Evolutionary conservation across 1,140 invertebrate species (phyloP).

Genomic region (Psilanteris sp.): DNA sequence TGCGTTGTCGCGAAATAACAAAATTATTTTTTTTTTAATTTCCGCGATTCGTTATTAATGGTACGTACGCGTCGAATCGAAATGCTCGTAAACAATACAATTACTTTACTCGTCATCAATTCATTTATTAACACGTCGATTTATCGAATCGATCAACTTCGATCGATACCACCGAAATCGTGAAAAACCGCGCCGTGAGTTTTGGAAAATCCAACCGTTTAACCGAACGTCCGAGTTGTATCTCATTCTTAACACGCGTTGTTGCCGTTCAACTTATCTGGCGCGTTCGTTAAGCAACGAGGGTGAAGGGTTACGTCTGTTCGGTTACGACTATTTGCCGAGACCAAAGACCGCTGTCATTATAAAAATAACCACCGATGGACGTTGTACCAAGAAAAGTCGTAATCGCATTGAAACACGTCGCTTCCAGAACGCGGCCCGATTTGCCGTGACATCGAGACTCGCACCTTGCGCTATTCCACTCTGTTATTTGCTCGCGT

Average conservation of each 20-base stretch:
- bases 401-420: constrained; percentile 76
- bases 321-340: constrained; percentile 61
- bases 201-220: constrained; percentile 51
- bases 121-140: no score
- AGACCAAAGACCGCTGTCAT: constrained; percentile 70
- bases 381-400: constrained; percentile 80
- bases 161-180: no score
- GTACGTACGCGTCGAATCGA: no score
- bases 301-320: constrained; percentile 68
- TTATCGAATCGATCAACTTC: no score
- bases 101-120: no score
- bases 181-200: no score
- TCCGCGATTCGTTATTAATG: no score
- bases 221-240: constrained; percentile 25
- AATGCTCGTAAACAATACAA: no score
- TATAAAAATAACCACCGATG: constrained; percentile 81
- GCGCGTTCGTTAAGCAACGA: constrained; percentile 38
- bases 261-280: constrained; percentile 34
- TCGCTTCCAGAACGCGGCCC: constrained; percentile 23
- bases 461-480: constrained; percentile 2
- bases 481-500: no score
- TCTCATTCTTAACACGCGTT: constrained; percentile 27
- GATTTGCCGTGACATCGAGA: constrained; percentile 37
- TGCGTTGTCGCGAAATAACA: no score
- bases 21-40: no score